phyloP scores from a whole-genome alignment of 2,888 invertebrate species.

The Drosophila aldrichi region DNA sequence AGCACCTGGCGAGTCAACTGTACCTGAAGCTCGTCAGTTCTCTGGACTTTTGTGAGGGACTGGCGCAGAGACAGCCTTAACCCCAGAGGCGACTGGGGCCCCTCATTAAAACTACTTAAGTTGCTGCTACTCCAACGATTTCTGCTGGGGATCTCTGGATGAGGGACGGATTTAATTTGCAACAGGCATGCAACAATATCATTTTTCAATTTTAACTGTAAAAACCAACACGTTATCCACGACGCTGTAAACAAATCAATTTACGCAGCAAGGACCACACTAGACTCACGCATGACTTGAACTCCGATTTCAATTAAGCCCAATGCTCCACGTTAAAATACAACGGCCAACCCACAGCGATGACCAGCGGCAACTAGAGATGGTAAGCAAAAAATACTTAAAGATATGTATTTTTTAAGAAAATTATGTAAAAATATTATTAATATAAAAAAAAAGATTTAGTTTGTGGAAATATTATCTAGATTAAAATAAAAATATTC shows the following conservation, averaged over 20 bases:
- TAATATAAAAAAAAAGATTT: too few relatives aligned
- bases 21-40: constrained; percentile 32
- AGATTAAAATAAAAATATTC: too few relatives aligned
- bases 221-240: constrained; percentile 76
- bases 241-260: constrained; percentile 75
- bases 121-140: constrained; percentile 52
- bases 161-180: constrained; percentile 67
- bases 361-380: constrained; percentile 22
- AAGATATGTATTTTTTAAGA: neutral
- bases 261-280: constrained; percentile 64
- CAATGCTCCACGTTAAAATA: constrained; percentile 45
- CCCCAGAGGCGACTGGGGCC: constrained; percentile 60
- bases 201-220: constrained; percentile 81
- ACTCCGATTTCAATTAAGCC: constrained; percentile 70
- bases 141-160: neutral
- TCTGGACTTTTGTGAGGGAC: neutral
- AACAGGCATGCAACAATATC: constrained; percentile 80
- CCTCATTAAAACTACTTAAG: constrained; percentile 74
- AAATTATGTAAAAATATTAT: too few relatives aligned
- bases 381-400: neutral
- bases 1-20: constrained; percentile 53
- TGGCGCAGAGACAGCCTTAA: constrained; percentile 19
- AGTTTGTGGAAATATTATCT: too few relatives aligned
- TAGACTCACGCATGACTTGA: constrained; percentile 29
- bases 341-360: constrained; percentile 49